Evolutionary conservation across 1,140 invertebrate species (phyloP).

Genomic region (Philopotamus ludificatus): DNA sequence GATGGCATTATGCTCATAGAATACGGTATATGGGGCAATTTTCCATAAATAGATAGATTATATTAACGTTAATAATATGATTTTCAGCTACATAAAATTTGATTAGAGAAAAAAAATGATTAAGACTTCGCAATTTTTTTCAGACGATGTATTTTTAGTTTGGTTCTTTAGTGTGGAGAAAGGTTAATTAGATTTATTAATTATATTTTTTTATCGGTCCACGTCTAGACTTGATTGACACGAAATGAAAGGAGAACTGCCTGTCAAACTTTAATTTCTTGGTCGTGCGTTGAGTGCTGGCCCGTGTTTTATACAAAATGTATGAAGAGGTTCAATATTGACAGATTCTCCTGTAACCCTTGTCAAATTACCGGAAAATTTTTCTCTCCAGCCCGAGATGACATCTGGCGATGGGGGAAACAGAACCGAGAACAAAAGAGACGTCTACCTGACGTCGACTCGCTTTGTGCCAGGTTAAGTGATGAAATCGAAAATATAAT

Average conservation of each 20-base stretch:
- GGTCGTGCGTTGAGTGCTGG: neutral
- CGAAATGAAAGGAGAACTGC: neutral
- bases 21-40: too few species aligned
- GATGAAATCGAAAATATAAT: too few species aligned
- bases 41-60: too few species aligned
- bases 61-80: too few species aligned
- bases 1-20: too few species aligned
- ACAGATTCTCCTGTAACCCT: conserved; percentile 10
- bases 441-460: neutral
- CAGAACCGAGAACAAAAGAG: neutral
- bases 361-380: conserved; percentile 4
- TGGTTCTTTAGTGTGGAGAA: too few species aligned
- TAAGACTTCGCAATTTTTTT: too few species aligned
- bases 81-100: too few species aligned
- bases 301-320: conserved; percentile 9
- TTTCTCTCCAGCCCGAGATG: neutral
- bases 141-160: too few species aligned
- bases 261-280: neutral
- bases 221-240: neutral
- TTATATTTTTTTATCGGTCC: too few species aligned
- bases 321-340: conserved; percentile 9
- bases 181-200: too few species aligned
- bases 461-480: neutral
- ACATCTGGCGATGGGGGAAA: neutral
- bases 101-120: too few species aligned